Evolutionary conservation across 1,140 invertebrate genomes (phyloP).

Genomic region (Cydia amplana): DNA sequence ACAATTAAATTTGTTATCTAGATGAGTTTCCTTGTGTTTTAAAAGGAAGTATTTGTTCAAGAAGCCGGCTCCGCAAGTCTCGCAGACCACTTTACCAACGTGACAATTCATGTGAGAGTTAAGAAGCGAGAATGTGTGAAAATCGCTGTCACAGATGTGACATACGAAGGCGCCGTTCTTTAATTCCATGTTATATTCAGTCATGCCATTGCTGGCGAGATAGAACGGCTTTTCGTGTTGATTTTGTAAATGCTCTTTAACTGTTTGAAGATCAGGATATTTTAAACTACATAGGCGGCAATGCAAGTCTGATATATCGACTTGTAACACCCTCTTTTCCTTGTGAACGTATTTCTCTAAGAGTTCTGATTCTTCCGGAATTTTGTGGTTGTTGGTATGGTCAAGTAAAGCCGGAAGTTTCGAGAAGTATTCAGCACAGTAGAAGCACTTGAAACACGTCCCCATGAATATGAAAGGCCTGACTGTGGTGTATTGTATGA

Average conservation of each 20-base stretch:
- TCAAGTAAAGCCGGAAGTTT: conserved; percentile 2
- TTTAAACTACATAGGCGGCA: conserved; percentile 9
- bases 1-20: conserved; percentile 49
- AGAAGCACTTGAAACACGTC: conserved; percentile 29
- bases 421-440: conserved; percentile 21
- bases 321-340: conserved; percentile 25
- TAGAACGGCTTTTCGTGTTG: conserved; percentile 11
- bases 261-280: conserved; percentile 4
- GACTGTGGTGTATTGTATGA: conserved; percentile 54
- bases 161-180: conserved; percentile 41
- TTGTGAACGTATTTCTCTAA: conserved; percentile 26
- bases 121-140: conserved; percentile 47
- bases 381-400: conserved; percentile 11
- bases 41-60: conserved; percentile 62
- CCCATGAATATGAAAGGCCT: conserved; percentile 26
- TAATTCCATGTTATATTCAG: conserved; percentile 21
- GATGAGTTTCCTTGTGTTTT: conserved; percentile 67
- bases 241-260: not conserved
- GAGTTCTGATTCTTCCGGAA: not conserved
- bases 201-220: conserved; percentile 19
- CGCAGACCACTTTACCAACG: conserved; percentile 72
- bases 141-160: conserved; percentile 42
- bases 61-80: conserved; percentile 72
- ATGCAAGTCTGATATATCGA: not conserved
- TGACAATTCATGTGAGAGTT: conserved; percentile 64